A percentile compares a stretch with the other conserved stretches of the same genome.
Evolutionary conservation across 1,140 invertebrate genomes (phyloP).

Genomic region (Lanistes nyassanus): DNA sequence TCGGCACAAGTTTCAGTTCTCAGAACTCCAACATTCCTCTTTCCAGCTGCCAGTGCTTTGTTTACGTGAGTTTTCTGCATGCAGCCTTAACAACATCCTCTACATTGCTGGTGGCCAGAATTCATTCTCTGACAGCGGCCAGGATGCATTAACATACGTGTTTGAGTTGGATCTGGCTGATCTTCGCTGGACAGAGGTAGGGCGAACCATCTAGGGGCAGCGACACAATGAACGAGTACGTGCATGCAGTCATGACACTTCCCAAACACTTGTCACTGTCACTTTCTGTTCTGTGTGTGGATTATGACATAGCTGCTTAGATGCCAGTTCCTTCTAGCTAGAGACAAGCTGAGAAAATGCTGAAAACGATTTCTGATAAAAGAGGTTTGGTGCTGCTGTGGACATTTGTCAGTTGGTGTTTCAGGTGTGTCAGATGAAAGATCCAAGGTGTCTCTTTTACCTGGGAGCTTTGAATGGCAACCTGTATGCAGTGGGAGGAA

Average conservation of each 20-base stretch:
- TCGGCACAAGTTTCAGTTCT: slow-evolving; percentile 18
- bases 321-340: no score
- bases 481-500: slow-evolving; percentile 37
- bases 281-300: no score
- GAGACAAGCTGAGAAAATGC: no score
- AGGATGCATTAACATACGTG: slow-evolving; percentile 29
- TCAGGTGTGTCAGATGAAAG: slow-evolving; percentile 30
- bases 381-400: no score
- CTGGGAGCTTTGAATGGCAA: slow-evolving; percentile 25
- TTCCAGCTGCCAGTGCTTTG: slow-evolving; percentile 23
- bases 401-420: background rate
- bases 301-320: no score
- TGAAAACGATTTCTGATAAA: no score
- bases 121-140: slow-evolving; percentile 23
- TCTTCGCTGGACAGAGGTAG: slow-evolving; percentile 31
- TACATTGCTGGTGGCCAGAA: slow-evolving; percentile 36
- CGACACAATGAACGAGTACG: no score
- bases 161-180: slow-evolving; percentile 27
- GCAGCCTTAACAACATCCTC: slow-evolving; percentile 28
- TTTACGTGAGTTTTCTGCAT: slow-evolving; percentile 30
- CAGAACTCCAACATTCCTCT: slow-evolving; percentile 19
- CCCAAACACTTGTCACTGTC: no score
- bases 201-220: background rate
- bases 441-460: slow-evolving; percentile 32
- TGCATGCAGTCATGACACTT: no score